A percentile compares a stretch with the other conserved stretches of the same genome.
phyloP scores from a whole-genome alignment of 2,797 vertebrate species.

The Acipenser transmontanus region DNA sequence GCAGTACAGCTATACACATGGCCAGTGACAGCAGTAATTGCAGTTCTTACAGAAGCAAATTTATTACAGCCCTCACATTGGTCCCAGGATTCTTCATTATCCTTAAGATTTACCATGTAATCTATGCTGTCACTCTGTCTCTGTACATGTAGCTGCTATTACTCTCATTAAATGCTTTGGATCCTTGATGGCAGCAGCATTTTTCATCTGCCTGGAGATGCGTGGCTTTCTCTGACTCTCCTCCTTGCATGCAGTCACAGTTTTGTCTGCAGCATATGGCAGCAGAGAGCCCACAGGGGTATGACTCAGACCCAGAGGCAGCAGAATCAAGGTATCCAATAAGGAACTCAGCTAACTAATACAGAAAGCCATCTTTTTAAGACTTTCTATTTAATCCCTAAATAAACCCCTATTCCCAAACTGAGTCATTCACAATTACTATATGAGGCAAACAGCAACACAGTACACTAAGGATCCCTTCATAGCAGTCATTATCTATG shows the following conservation, averaged over 20 bases:
- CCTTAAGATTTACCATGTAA: conserved; percentile 64
- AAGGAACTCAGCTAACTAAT: neutral
- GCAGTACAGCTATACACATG: conserved; percentile 42
- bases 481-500: too few relatives aligned
- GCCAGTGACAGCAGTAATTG: conserved; percentile 57
- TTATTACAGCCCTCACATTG: conserved; percentile 54
- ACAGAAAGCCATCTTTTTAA: neutral
- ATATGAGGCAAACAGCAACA: neutral
- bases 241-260: conserved; percentile 11
- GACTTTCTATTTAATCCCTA: neutral
- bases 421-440: neutral
- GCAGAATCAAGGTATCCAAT: conserved; percentile 10
- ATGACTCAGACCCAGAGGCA: neutral
- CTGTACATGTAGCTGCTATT: conserved; percentile 53
- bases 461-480: neutral
- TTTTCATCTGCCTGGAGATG: conserved; percentile 46
- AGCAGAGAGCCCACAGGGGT: neutral
- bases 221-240: conserved; percentile 19
- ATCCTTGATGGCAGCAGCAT: conserved; percentile 54
- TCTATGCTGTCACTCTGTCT: conserved; percentile 63
- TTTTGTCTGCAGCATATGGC: neutral
- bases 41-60: conserved; percentile 54
- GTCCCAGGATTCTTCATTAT: conserved; percentile 73
- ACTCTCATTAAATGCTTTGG: conserved; percentile 67
- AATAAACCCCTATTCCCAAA: conserved; percentile 9